Conservation (phyloP, 1,140 invertebrate species). For the Bombus terrestris region DNA sequence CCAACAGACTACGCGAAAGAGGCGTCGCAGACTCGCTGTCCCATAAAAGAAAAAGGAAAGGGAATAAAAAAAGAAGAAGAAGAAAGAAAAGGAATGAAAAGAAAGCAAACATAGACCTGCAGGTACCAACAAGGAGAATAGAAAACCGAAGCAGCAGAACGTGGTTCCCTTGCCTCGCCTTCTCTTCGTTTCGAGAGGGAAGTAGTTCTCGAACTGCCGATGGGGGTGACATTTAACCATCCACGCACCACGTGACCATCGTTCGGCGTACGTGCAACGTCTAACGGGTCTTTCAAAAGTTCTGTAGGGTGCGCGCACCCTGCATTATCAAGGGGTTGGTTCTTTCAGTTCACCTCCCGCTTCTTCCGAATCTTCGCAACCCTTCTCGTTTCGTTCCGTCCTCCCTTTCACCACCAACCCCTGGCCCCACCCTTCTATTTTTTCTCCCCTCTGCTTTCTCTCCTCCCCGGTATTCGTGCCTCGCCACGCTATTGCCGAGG, state of each 20-base stretch:
- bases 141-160: not conserved
- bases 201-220: slow-evolving; percentile 22
- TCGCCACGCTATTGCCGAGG: too few species aligned
- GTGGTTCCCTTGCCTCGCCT: not conserved
- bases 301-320: not conserved
- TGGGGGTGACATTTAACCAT: slow-evolving; percentile 37
- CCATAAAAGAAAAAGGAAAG: not conserved
- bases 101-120: not conserved
- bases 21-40: too few species aligned
- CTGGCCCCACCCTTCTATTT: not conserved
- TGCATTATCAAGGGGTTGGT: not conserved
- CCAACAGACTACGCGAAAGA: too few species aligned
- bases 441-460: too few species aligned
- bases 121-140: not conserved
- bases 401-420: not conserved
- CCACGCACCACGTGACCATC: not conserved
- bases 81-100: not conserved
- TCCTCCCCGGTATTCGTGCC: too few species aligned
- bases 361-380: not conserved
- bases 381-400: not conserved
- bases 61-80: not conserved
- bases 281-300: slow-evolving; percentile 31
- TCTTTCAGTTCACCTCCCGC: not conserved
- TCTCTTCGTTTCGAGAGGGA: not conserved
- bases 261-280: not conserved